Base-by-base conservation (phyloP, 1,140 invertebrate genomes). In the Cyclina sinensis region DNA sequence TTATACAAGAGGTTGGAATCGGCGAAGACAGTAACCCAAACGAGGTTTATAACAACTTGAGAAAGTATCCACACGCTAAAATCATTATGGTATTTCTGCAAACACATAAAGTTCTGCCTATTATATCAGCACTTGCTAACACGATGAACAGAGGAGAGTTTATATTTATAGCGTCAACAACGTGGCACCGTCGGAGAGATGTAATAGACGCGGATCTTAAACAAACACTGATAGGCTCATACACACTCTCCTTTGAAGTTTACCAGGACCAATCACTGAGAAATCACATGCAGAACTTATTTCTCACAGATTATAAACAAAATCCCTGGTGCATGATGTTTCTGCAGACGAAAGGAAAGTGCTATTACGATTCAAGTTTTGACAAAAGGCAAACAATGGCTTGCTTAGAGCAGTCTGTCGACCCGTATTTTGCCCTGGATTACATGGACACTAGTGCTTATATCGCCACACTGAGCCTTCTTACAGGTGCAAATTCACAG, bases 1-100 rank as follows among this genome's bases (percentile, higher is more conserved):
- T 93, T 14, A 81, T 89, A 16, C 91, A 93, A 65, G 80, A 39
- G n/a, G 57, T 90, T 24, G 65, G 30, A 24, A 48, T 86, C 32
- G 27, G 24, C 3, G 74, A 79, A 12, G 9, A 27, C 1, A 14
- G 39, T 18, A 65, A 70, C 30, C 78, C 79, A 81, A 32, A 27
- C n/a, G 32, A 46, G 35, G 24, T 90, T 27, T 62, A 48, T 24
- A 62, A 70, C 14, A 24, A 76, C 12, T 76, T 90, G 7, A 48
- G 80, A 7, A 12, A 24, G 30, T 78, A 54, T 32, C 5, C 80
- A 27, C 24, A 68, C 1, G 89, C 86, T 37, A 80, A 30, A 57
- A 30, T 88, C 1, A 86, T 90, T 9, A 70, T 90, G 0, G 27
- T 85, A n/a, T 85, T 90, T 30, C 32, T 88, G 16, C 54, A 70